Evolutionary conservation across 2,113 vertebrate genomes (phyloP), one percentile per base, ranked within the genome.

Genomic region (Gopherus flavomarginatus): DNA sequence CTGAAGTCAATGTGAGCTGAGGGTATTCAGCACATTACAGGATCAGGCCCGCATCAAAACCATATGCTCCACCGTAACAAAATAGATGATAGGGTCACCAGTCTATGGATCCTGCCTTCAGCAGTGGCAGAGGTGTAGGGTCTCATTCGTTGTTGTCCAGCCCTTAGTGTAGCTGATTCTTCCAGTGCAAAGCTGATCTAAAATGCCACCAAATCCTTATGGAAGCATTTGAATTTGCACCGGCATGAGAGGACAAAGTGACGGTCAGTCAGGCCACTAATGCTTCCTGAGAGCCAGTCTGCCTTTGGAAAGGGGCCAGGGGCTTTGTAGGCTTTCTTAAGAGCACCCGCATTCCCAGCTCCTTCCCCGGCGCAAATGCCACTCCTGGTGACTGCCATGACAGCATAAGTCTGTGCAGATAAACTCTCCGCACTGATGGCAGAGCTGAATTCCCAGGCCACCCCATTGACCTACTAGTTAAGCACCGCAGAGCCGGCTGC

Each of bases 401-500:
- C 75, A 87, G 84, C 38, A 87, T 50, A 93, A 81, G 91, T 85
- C 53, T 87, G 31, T 72, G 88, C 57, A 54, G 95, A 93, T 89
- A 90, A 96, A 87, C 90, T 82, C 80, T 88, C 54, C 69, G 81
- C 78, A 13, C 42, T 3, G 65, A 94, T 93, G 57, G 53, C 90
- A 88, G 85, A 93, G 53, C 81, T 86, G 53, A 97, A 93, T 97
- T 96, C 94, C 92, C 93, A 92, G 47, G 83, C 81, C 92, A 88
- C 62, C 24, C 69, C 83, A 87, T 3, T 96, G 97, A 97, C 96
- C 96, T 96, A 95, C 85, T 93, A 97, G 96, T 93, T 95, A 96
- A 96, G 92, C 82, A 95, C 75, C 90, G 93, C 69, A 88, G 90
- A 93, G 94, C 49, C 0, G 0, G 96, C 95, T 91, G 47, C 82